Evolutionary conservation across 2,888 invertebrate species (phyloP).

Genomic region (Clivina fossor): DNA sequence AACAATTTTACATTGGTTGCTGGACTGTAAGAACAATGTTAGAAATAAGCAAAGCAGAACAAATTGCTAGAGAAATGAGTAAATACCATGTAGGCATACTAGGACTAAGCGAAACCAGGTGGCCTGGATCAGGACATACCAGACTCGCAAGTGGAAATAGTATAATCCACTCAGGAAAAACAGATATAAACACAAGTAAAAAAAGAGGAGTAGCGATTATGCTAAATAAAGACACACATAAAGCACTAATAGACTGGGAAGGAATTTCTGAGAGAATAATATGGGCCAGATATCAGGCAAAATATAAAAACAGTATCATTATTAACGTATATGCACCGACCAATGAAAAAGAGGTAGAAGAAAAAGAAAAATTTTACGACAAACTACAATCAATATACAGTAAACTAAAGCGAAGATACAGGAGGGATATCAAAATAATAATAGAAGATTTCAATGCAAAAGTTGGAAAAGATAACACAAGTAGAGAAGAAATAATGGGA

Average conservation of each 20-base stretch:
- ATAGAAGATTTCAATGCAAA: neutral
- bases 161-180: neutral
- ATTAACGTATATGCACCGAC: slow-evolving; percentile 1
- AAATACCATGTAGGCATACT: slow-evolving; percentile 5
- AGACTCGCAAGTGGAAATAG: neutral
- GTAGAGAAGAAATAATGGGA: slow-evolving; percentile 7
- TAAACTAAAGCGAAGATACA: slow-evolving; percentile 9
- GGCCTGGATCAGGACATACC: neutral
- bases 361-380: slow-evolving; percentile 5
- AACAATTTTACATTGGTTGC: neutral
- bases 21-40: slow-evolving; percentile 1
- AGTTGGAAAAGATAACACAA: slow-evolving; percentile 3
- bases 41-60: neutral
- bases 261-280: slow-evolving; percentile 12
- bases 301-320: slow-evolving; percentile 3
- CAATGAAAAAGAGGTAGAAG: slow-evolving; percentile 2
- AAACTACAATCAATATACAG: slow-evolving; percentile 1
- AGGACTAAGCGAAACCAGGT: slow-evolving; percentile 11
- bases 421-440: neutral
- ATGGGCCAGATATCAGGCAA: slow-evolving; percentile 4
- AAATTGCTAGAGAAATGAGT: neutral
- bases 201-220: slow-evolving; percentile 1
- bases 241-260: slow-evolving; percentile 15
- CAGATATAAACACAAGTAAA: neutral
- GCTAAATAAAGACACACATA: neutral